Evolutionary conservation across 35 echinoderm and acorn worm genomes (phyloP).

Genomic region (Ophiothrix spiculata): DNA sequence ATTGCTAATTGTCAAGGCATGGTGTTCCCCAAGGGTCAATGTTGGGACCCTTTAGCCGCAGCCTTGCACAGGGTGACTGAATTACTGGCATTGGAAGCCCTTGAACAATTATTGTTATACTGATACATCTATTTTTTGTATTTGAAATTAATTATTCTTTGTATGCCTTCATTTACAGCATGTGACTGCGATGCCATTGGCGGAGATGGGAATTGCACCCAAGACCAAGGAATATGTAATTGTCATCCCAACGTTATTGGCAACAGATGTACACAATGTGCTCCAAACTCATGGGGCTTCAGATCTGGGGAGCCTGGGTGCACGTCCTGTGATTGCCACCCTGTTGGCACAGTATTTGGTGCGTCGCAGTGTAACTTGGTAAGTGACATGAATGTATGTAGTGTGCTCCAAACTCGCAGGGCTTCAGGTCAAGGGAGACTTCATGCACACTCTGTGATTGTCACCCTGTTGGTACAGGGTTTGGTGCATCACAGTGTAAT

Average conservation of each 20-base stretch:
- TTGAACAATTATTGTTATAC: too few relatives aligned
- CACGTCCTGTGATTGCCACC: slow-evolving; percentile 78
- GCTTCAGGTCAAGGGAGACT: too few relatives aligned
- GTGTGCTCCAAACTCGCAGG: too few relatives aligned
- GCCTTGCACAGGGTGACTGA: slow-evolving; percentile 71
- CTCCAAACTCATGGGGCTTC: slow-evolving; percentile 68
- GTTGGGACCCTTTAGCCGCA: slow-evolving; percentile 79
- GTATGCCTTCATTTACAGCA: slow-evolving; percentile 22
- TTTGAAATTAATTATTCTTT: not conserved
- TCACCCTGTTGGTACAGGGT: too few relatives aligned
- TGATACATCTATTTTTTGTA: too few relatives aligned
- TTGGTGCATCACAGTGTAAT: slow-evolving; percentile 69
- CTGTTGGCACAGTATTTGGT: slow-evolving; percentile 47
- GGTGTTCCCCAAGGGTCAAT: too few relatives aligned
- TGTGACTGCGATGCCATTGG: slow-evolving; percentile 76
- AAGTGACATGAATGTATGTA: too few relatives aligned
- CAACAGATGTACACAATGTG: slow-evolving; percentile 67
- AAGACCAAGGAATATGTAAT: slow-evolving; percentile 56
- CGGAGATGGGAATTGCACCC: slow-evolving; percentile 88
- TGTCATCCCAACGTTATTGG: slow-evolving; percentile 87
- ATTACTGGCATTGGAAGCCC: too few relatives aligned
- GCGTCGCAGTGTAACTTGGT: slow-evolving; percentile 87
- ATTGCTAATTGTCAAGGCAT: slow-evolving; percentile 79
- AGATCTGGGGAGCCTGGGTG: slow-evolving; percentile 60
- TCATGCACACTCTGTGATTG: too few relatives aligned